Percentiles rank a stretch among this genome's conserved stretches.
Evolutionary conservation across 2,888 invertebrate genomes (phyloP).

Genomic region (Callyntrura sp.): DNA sequence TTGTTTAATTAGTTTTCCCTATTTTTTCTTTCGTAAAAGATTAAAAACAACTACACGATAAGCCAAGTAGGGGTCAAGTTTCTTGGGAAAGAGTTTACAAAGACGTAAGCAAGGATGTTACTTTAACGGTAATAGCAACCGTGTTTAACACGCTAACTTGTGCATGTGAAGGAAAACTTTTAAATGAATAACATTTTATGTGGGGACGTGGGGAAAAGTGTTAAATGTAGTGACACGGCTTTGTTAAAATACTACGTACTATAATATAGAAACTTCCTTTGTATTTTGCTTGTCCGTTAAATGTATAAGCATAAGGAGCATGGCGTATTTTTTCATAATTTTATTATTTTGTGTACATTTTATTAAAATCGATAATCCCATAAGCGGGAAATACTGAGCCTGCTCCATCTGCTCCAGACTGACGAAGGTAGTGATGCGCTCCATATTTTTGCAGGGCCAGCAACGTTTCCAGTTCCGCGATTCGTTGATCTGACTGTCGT

Average conservation of each 20-base stretch:
- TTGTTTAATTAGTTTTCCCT: constrained; percentile 69
- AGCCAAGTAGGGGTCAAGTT: constrained; percentile 42
- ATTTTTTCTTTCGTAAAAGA: constrained; percentile 8
- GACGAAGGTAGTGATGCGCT: constrained; percentile 85
- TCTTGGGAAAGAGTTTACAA: neutral
- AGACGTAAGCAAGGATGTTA: neutral
- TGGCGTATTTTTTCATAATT: neutral
- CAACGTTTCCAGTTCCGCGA: constrained; percentile 88
- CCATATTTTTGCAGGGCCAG: constrained; percentile 87
- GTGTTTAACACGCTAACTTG: neutral
- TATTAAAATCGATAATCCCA: constrained; percentile 87
- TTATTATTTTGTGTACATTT: constrained; percentile 86
- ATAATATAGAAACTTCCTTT: too few species aligned
- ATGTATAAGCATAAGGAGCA: neutral
- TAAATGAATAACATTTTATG: neutral
- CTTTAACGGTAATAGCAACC: neutral
- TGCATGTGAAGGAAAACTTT: neutral
- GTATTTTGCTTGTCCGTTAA: too few species aligned
- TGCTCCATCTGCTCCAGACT: constrained; percentile 55
- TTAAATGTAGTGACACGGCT: too few species aligned
- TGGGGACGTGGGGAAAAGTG: too few species aligned
- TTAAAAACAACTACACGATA: constrained; percentile 20
- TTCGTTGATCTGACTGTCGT: constrained; percentile 88
- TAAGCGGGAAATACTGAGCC: constrained; percentile 86
- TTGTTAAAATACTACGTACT: too few species aligned